phyloP scores from a whole-genome alignment of 2,888 invertebrate species.

The Diachrysia chrysitis region DNA sequence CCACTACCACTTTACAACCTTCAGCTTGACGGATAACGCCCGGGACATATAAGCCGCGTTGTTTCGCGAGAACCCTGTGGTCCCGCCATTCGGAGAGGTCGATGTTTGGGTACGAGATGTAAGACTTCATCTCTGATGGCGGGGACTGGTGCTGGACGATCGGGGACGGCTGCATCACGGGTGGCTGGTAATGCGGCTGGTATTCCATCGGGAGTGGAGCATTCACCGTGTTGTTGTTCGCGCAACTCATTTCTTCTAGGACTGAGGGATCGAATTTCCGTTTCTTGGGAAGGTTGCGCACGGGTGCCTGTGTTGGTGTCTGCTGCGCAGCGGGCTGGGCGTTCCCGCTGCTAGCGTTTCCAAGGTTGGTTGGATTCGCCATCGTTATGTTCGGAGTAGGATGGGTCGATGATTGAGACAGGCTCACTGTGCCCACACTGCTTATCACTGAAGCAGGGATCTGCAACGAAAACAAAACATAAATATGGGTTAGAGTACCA shows the following conservation, averaged over 20 bases:
- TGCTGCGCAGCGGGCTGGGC: constrained; percentile 75
- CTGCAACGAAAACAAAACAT: constrained; percentile 68
- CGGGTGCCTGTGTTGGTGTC: constrained; percentile 88
- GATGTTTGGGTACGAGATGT: constrained; percentile 90
- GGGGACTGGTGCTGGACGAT: constrained; percentile 87
- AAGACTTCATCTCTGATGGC: constrained; percentile 87
- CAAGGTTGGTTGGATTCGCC: constrained; percentile 86
- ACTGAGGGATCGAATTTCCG: constrained; percentile 95
- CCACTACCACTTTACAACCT: constrained; percentile 93
- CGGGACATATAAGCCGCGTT: constrained; percentile 94
- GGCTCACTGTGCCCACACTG: constrained; percentile 89
- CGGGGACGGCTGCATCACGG: constrained; percentile 78
- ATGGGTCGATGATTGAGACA: constrained; percentile 81
- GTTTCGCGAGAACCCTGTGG: constrained; percentile 96
- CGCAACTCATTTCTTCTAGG: constrained; percentile 91
- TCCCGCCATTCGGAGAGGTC: constrained; percentile 98
- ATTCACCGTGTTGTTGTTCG: constrained; percentile 78
- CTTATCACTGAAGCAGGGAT: constrained; percentile 90
- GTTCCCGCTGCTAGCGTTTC: constrained; percentile 76
- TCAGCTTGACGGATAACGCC: constrained; percentile 95
- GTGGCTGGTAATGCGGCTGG: constrained; percentile 72
- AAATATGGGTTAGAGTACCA: not conserved
- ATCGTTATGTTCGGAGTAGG: constrained; percentile 80
- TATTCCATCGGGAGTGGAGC: constrained; percentile 74
- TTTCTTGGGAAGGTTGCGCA: constrained; percentile 97